Conservation (phyloP, 2,888 invertebrate species). For the Stenichneumon culpator region DNA sequence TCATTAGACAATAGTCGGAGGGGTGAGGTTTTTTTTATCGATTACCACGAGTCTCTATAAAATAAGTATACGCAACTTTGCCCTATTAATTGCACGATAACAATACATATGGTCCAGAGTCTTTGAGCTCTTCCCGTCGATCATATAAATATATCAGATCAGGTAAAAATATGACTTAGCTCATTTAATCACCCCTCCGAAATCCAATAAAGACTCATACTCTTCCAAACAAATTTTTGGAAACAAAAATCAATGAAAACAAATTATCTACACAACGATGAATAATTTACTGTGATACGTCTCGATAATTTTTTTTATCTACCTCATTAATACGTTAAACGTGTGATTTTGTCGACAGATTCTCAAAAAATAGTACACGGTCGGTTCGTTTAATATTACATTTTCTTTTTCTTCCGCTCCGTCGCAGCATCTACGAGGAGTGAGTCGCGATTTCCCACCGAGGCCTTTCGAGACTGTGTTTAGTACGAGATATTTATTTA, state of each 20-base stretch:
- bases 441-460: background rate
- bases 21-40: constrained; percentile 1
- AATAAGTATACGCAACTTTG: constrained; percentile 15
- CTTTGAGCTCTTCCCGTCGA: constrained; percentile 15
- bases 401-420: constrained; percentile 13
- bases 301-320: constrained; percentile 41
- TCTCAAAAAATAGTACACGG: constrained; percentile 42
- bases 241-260: background rate
- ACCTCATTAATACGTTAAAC: constrained; percentile 35
- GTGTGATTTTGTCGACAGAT: constrained; percentile 31
- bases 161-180: constrained; percentile 26
- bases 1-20: constrained; percentile 11
- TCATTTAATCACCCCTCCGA: background rate
- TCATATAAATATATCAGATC: constrained; percentile 3
- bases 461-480: constrained; percentile 36
- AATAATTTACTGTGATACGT: constrained; percentile 39
- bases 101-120: constrained; percentile 29
- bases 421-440: background rate
- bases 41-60: constrained; percentile 17
- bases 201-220: constrained; percentile 14
- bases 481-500: constrained; percentile 11
- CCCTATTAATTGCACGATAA: constrained; percentile 21
- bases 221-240: background rate
- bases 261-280: constrained; percentile 27
- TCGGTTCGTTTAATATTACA: constrained; percentile 34